Evolutionary conservation across 2,888 invertebrate genomes (phyloP).

Genomic region (Dryomyza anilis): DNA sequence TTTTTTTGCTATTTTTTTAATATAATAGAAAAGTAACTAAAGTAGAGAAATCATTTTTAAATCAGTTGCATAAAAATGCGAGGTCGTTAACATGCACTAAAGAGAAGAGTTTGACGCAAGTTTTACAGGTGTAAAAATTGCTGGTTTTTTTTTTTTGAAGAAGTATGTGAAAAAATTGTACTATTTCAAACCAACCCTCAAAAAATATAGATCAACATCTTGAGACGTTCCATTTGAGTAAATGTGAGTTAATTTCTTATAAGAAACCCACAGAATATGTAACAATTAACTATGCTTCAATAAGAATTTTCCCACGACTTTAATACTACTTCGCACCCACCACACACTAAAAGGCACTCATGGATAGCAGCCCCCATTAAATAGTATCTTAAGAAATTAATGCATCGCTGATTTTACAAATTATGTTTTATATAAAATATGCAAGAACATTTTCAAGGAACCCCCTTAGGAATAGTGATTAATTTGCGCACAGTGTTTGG

Average conservation of each 20-base stretch:
- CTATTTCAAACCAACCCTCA: too few relatives aligned
- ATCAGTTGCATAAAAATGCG: background rate
- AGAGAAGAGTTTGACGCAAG: background rate
- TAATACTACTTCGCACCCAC: background rate
- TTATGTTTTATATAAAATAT: too few relatives aligned
- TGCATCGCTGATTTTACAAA: constrained; percentile 43
- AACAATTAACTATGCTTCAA: background rate
- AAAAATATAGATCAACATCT: background rate
- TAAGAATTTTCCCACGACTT: constrained; percentile 15
- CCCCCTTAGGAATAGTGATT: too few relatives aligned
- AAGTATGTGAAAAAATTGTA: too few relatives aligned
- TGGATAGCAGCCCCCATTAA: background rate
- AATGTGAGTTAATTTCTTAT: background rate
- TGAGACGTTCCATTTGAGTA: constrained; percentile 7
- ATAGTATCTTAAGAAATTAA: constrained; percentile 34
- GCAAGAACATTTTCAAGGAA: too few relatives aligned
- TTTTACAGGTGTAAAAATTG: too few relatives aligned
- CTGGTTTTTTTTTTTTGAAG: too few relatives aligned
- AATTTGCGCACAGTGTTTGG: too few relatives aligned
- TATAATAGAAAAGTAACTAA: background rate
- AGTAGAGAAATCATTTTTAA: background rate
- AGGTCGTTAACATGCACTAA: background rate
- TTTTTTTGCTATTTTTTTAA: background rate
- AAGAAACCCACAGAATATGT: too few relatives aligned
- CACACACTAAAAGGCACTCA: background rate